phyloP scores from a whole-genome alignment of 2,797 vertebrate genomes.

The Fundulus diaphanus region DNA sequence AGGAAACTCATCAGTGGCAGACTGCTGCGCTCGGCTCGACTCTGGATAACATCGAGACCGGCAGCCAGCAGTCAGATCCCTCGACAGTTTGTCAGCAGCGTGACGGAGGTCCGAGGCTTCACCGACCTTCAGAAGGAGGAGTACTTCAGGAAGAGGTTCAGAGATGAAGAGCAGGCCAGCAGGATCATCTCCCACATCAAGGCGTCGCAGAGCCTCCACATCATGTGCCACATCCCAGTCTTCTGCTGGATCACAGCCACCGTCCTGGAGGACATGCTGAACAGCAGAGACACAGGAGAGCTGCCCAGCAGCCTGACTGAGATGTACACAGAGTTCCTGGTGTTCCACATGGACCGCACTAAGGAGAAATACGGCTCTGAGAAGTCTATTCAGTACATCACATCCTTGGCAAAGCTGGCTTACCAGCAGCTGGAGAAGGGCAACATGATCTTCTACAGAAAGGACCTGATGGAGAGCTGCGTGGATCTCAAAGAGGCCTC shows the following conservation, averaged over 20 bases:
- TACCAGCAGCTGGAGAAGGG: conserved; percentile 34
- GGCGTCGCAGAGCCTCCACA: conserved; percentile 34
- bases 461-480: conserved; percentile 16
- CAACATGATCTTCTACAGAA: conserved; percentile 35
- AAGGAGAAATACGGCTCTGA: conserved; percentile 18
- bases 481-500: conserved; percentile 21
- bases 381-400: conserved; percentile 12
- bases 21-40: conserved; percentile 17
- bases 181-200: conserved; percentile 36
- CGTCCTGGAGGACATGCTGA: conserved; percentile 28
- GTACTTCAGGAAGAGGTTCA: conserved; percentile 30
- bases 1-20: conserved; percentile 28
- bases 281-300: conserved; percentile 19
- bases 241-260: conserved; percentile 54
- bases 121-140: conserved; percentile 19
- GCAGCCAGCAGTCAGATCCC: conserved; percentile 41
- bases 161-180: conserved; percentile 1
- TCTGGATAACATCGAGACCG: conserved; percentile 30
- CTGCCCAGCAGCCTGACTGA: conserved; percentile 48
- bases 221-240: conserved; percentile 51
- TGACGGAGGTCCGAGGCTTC: conserved; percentile 41
- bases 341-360: conserved; percentile 18
- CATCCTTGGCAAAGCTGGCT: conserved; percentile 35
- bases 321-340: conserved; percentile 37
- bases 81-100: neutral